phyloP scores from a whole-genome alignment of 2,888 invertebrate genomes.

The Norana najaformis region DNA sequence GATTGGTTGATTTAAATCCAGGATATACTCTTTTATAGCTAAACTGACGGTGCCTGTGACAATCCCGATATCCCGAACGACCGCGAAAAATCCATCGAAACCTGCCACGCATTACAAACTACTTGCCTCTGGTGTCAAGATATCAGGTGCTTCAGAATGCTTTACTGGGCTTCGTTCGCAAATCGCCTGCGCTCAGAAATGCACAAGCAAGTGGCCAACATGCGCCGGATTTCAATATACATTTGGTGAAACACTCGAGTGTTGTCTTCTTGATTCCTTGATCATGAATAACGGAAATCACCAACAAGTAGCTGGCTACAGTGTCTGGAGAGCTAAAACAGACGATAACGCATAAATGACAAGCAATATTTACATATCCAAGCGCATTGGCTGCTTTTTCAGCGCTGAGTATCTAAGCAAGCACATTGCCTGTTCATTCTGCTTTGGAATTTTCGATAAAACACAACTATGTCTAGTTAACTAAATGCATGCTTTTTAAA shows the following conservation, averaged over 20 bases:
- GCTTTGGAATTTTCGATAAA: too few relatives aligned
- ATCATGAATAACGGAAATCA: too few relatives aligned
- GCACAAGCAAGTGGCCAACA: not conserved
- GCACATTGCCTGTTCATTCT: too few relatives aligned
- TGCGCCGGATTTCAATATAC: not conserved
- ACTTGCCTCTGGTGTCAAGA: constrained; percentile 1
- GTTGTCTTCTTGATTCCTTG: too few relatives aligned
- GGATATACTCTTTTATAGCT: not conserved
- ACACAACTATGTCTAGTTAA: too few relatives aligned
- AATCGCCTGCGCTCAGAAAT: not conserved
- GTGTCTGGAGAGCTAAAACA: too few relatives aligned
- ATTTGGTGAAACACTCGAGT: not conserved
- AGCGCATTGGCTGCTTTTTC: too few relatives aligned
- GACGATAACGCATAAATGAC: too few relatives aligned
- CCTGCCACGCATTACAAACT: not conserved
- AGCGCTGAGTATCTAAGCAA: too few relatives aligned
- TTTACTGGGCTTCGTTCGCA: not conserved
- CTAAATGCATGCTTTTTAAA: too few relatives aligned
- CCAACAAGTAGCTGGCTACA: too few relatives aligned
- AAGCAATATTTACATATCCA: too few relatives aligned
- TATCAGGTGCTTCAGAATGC: not conserved
- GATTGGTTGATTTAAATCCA: not conserved
- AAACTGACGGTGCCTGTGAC: not conserved
- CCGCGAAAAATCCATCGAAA: not conserved
- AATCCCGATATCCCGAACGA: not conserved